Evolutionary conservation across 2,888 invertebrate genomes (phyloP).

Genomic region (Epirrhoe alternata): DNA sequence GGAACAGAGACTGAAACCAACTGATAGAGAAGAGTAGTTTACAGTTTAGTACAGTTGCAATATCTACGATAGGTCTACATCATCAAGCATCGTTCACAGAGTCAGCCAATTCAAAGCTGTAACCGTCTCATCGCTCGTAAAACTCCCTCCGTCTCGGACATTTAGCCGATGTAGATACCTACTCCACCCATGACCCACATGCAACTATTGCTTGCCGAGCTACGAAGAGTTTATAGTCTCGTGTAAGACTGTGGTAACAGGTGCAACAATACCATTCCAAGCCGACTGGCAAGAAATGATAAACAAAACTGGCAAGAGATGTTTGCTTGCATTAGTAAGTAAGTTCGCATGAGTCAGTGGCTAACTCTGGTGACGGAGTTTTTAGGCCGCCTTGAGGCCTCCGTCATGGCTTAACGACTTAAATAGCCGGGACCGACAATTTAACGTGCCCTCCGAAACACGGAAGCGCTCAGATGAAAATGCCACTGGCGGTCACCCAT

Average conservation of each 20-base stretch:
- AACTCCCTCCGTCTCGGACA: neutral
- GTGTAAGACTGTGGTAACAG: too few relatives aligned
- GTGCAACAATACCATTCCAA: too few relatives aligned
- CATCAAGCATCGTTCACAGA: conserved; percentile 20
- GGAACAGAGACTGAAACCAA: conserved; percentile 30
- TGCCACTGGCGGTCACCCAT: too few relatives aligned
- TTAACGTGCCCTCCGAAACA: too few relatives aligned
- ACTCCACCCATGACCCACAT: neutral
- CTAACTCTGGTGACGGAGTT: too few relatives aligned
- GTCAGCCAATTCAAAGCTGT: neutral
- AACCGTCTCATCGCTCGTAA: neutral
- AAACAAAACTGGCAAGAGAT: too few relatives aligned
- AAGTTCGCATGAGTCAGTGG: neutral
- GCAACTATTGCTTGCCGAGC: neutral
- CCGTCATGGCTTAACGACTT: too few relatives aligned
- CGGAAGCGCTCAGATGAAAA: too few relatives aligned
- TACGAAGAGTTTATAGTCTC: neutral
- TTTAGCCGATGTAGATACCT: conserved; percentile 7
- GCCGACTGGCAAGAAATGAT: too few relatives aligned
- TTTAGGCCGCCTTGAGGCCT: too few relatives aligned
- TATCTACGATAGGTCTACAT: conserved; percentile 12
- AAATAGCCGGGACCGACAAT: too few relatives aligned
- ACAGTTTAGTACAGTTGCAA: conserved; percentile 5
- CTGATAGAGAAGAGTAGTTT: conserved; percentile 20
- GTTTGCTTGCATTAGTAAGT: too few relatives aligned